A percentile compares a stretch with the other conserved stretches of the same genome.
These are phyloP conservation scores for Andricus curvator DNA, from an alignment of 2,888 invertebrate genomes.

Conservation along the genomic window DNA sequence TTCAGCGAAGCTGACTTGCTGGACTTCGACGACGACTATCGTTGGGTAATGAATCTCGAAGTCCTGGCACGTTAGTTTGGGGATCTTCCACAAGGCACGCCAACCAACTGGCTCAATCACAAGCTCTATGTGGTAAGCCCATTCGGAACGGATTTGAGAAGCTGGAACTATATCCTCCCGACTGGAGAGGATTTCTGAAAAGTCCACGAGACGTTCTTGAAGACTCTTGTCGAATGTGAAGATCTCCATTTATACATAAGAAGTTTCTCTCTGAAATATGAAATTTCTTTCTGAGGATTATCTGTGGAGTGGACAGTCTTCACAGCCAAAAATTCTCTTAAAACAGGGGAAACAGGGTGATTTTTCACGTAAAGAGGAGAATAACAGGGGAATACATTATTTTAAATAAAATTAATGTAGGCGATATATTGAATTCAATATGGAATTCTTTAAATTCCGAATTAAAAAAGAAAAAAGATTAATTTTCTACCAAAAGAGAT, in stretches of 20 bases:
- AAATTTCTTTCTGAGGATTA: neutral
- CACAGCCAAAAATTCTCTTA: too few species aligned
- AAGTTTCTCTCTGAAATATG: neutral
- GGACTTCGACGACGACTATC: conserved; percentile 82
- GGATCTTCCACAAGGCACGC: conserved; percentile 86
- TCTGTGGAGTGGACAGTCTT: neutral
- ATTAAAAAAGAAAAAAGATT: too few species aligned
- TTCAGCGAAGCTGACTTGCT: conserved; percentile 80
- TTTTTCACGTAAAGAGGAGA: too few species aligned
- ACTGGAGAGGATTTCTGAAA: conserved; percentile 79
- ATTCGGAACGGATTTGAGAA: conserved; percentile 80
- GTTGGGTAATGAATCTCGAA: conserved; percentile 84
- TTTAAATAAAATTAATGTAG: too few species aligned
- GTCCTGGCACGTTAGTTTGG: conserved; percentile 82
- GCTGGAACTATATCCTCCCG: conserved; percentile 77
- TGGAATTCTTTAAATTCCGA: too few species aligned
- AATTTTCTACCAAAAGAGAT: too few species aligned
- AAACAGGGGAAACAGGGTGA: too few species aligned
- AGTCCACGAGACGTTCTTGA: conserved; percentile 80
- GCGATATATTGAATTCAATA: too few species aligned
- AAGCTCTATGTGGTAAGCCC: conserved; percentile 81
- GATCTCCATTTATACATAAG: conserved; percentile 79
- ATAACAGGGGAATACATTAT: too few species aligned
- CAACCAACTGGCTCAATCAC: conserved; percentile 84
- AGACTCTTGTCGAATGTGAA: conserved; percentile 82